These are phyloP conservation scores for Melanotaenia boesemani DNA, from an alignment of 2,797 vertebrate species.

Conservation along the genomic window DNA sequence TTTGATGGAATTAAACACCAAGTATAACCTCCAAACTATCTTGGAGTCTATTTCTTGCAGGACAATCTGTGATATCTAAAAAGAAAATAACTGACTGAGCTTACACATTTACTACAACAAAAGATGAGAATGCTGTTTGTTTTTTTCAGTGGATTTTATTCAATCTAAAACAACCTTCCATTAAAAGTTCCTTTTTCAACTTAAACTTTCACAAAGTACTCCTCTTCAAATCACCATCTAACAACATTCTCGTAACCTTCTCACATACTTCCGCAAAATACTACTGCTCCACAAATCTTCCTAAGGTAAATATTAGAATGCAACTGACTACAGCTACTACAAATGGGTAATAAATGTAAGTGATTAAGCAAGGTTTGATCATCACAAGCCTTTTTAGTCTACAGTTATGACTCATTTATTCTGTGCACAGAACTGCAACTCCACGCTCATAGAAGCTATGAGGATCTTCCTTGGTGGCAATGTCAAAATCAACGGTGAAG, in stretches of 20 bases:
- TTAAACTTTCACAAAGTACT: constrained; percentile 30
- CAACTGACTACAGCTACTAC: constrained; percentile 45
- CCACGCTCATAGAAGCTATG: constrained; percentile 98
- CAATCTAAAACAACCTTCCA: constrained; percentile 75
- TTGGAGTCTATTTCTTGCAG: too few species aligned
- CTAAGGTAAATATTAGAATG: constrained; percentile 41
- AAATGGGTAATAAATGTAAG: constrained; percentile 35
- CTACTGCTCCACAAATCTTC: constrained; percentile 27
- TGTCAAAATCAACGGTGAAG: constrained; percentile 98
- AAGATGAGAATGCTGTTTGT: constrained; percentile 27
- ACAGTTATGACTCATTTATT: constrained; percentile 77
- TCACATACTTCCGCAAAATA: constrained; percentile 51
- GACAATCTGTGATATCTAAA: too few species aligned
- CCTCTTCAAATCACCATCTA: constrained; percentile 40
- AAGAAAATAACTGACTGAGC: too few species aligned
- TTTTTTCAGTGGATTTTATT: constrained; percentile 56
- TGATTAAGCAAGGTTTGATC: not conserved
- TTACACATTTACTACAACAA: not conserved
- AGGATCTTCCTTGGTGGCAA: constrained; percentile 96
- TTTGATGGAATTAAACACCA: too few species aligned
- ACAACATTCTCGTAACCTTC: constrained; percentile 70
- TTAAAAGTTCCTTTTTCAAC: constrained; percentile 67
- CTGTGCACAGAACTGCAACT: constrained; percentile 95
- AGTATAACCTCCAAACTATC: too few species aligned
- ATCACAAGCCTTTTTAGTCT: constrained; percentile 12